Conservation (phyloP, 1,140 invertebrate species). For the Kradibia gibbosae region DNA sequence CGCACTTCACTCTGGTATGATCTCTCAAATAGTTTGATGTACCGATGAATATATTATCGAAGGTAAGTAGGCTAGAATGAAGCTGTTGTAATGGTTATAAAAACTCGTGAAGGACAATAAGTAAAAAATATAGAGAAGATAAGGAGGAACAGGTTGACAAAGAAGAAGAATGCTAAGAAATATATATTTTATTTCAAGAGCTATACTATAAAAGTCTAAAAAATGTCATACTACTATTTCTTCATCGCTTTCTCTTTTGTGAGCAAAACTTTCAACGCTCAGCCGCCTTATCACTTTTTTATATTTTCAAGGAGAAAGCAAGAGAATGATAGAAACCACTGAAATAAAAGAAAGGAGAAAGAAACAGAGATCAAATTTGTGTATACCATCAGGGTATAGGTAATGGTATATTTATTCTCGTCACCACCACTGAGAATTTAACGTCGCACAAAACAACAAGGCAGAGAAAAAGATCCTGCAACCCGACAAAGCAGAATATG, state of each 20-base stretch:
- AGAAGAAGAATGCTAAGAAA: not conserved
- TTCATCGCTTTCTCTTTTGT: not conserved
- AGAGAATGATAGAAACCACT: not conserved
- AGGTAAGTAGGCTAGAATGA: not conserved
- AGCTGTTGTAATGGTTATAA: not conserved
- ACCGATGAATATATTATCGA: not conserved
- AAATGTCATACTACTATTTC: conserved; percentile 6
- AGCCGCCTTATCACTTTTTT: conserved; percentile 21
- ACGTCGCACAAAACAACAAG: conserved; percentile 50
- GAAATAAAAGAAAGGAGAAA: not conserved
- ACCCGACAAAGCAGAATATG: conserved; percentile 54
- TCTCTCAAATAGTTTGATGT: conserved; percentile 1
- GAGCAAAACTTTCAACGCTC: conserved; percentile 8
- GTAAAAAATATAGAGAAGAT: conserved; percentile 23
- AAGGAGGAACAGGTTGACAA: not conserved
- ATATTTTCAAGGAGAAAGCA: not conserved
- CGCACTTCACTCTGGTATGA: not conserved
- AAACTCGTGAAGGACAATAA: not conserved
- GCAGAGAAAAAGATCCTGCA: conserved; percentile 46
- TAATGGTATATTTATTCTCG: conserved; percentile 26
- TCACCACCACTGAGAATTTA: conserved; percentile 40
- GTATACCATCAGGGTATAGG: not conserved
- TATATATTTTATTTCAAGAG: conserved; percentile 17
- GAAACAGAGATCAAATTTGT: conserved; percentile 30
- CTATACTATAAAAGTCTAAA: not conserved